Base-by-base conservation (phyloP, 2,888 invertebrate species). In the Agriotes lineatus region DNA sequence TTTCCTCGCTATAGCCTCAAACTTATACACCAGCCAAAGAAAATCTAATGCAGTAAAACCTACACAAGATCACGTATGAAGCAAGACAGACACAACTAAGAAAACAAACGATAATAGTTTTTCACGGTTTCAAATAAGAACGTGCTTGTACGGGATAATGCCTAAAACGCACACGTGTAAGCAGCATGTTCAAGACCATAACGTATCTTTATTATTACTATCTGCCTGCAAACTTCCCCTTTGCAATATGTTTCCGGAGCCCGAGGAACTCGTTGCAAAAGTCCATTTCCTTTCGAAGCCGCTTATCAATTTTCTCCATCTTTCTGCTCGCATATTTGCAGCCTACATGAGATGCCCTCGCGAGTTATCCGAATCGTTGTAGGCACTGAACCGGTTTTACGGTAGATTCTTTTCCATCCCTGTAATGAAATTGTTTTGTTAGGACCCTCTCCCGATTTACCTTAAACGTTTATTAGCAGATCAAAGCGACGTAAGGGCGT, bases 221-320 rank as follows among this genome's bases (percentile, higher is more conserved):
- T 48, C 25, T 48, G 19, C 12, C 22, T 22, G 12, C 48, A 22
- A 48, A 10, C 22, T 20, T 48, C 6, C 22, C 48, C 10, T 48
- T 22, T 48, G 48, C 48, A 12, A 12, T 0, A 48, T 25, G 25
- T 48, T 48, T 48, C 48, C 48, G 48, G 48, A 48, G 12, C 48
- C 12, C 22, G 20, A 48, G 22, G 48, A 48, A 48, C 22, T 45
- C 20, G 20, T 10, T 19, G 48, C 9, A 48, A 48, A 48, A 48
- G 48, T 48, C 48, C 22, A 48, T 48, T 48, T 48, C 48, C 48
- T 48, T 48, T 48, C 20, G 12, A 48, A 25, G 12, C n/a, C 10
- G 22, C 22, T 48, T 48, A 48, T 48, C 48, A 48, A 48, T 48
- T 25, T 45, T 22, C 19, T 10, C 48, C 12, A 48, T 48, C 48